phyloP scores from a whole-genome alignment of 2,113 vertebrate species.

The Psophia crepitans region DNA sequence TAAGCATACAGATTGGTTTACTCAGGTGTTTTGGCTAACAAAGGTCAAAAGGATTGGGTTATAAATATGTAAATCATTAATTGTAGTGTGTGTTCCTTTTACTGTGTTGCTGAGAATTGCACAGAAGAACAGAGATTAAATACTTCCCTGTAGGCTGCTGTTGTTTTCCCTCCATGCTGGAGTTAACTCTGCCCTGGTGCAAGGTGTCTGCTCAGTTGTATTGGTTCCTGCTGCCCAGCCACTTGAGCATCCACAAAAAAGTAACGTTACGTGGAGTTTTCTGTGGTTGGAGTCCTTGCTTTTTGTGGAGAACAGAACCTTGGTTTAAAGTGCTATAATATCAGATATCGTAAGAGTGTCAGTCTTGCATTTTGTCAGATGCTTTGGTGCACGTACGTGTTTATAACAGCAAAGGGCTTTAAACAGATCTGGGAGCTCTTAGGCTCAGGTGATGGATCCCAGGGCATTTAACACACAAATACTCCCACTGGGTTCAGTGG shows the following conservation, averaged over 20 bases:
- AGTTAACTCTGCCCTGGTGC: neutral
- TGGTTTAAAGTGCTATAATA: neutral
- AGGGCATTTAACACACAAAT: neutral
- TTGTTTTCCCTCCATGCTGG: neutral
- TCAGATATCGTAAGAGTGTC: neutral
- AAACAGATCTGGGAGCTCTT: neutral
- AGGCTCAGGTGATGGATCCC: neutral
- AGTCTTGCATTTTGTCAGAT: neutral
- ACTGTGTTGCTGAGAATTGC: neutral
- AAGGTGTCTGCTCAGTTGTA: neutral
- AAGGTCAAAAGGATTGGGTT: conserved; percentile 48
- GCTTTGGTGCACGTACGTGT: accelerated
- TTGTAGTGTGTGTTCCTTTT: conserved; percentile 3
- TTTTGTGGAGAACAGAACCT: neutral
- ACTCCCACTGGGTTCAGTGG: neutral
- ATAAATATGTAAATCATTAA: conserved; percentile 65
- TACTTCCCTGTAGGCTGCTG: neutral
- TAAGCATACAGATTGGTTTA: conserved; percentile 8
- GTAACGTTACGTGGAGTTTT: neutral
- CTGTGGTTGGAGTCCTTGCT: neutral
- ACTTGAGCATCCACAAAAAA: neutral
- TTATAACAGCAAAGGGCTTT: neutral
- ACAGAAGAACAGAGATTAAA: neutral
- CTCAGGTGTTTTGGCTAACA: conserved; percentile 52
- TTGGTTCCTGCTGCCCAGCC: neutral